phyloP scores from a whole-genome alignment of 2,888 invertebrate genomes.

The Aproaerema taeniolella region DNA sequence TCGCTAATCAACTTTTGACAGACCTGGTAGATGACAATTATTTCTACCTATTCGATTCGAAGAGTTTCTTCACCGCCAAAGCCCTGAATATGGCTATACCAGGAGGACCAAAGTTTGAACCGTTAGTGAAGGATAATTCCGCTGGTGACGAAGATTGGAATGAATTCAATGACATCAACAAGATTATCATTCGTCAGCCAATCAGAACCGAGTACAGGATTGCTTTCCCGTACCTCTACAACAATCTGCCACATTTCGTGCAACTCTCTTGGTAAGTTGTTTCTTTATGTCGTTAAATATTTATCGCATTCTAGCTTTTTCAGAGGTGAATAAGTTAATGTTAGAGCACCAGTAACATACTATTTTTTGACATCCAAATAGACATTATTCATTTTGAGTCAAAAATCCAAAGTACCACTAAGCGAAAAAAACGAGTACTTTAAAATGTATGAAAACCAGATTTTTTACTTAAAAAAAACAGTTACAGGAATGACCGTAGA shows the following conservation, averaged over 20 bases:
- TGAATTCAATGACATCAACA: slow-evolving; percentile 99
- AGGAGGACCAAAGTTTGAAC: slow-evolving; percentile 99
- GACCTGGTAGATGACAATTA: slow-evolving; percentile 99
- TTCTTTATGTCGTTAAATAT: slow-evolving; percentile 8
- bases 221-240: slow-evolving; percentile 99
- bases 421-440: no score
- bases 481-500: no score
- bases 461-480: no score
- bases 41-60: slow-evolving; percentile 99
- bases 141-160: slow-evolving; percentile 99
- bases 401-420: no score
- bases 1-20: slow-evolving; percentile 98
- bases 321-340: no score
- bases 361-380: no score
- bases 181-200: slow-evolving; percentile 99
- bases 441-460: no score
- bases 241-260: slow-evolving; percentile 98
- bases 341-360: no score
- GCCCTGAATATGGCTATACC: slow-evolving; percentile 99
- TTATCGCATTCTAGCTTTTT: no score
- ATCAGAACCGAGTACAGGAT: slow-evolving; percentile 99
- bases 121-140: slow-evolving; percentile 97
- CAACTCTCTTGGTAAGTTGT: slow-evolving; percentile 95
- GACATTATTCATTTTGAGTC: no score
- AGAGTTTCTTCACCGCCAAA: slow-evolving; percentile 99